Percentiles rank a stretch among this genome's conserved stretches.
These are phyloP conservation scores for Syngnathus scovelli DNA, from an alignment of 2,113 vertebrate genomes.

Conservation along the genomic window DNA sequence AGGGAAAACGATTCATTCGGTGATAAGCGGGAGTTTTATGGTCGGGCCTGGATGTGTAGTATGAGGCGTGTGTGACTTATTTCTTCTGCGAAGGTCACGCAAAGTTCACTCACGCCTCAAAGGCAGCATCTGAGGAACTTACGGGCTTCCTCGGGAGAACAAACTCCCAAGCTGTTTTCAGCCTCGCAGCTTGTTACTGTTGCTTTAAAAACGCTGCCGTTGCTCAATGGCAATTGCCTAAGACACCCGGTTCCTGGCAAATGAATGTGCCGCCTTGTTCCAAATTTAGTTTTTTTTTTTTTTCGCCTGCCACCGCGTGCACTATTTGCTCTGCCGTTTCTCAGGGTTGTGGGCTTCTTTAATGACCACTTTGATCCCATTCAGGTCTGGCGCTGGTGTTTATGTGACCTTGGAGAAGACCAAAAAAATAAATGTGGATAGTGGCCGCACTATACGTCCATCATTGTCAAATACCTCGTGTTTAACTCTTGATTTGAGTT, in stretches of 20 bases:
- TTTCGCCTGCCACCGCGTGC: slow-evolving; percentile 49
- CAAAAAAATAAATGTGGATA: slow-evolving; percentile 7
- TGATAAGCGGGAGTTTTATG: not conserved
- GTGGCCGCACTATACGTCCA: not conserved
- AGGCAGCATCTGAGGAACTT: not conserved
- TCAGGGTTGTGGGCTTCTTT: slow-evolving; percentile 70
- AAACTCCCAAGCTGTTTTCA: slow-evolving; percentile 7
- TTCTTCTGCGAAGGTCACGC: not conserved
- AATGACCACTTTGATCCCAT: slow-evolving; percentile 71
- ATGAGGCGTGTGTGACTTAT: not conserved
- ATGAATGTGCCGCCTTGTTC: slow-evolving; percentile 71
- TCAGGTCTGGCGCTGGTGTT: slow-evolving; percentile 66
- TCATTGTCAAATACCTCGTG: not conserved
- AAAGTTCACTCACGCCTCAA: slow-evolving; percentile 9
- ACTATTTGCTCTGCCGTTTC: slow-evolving; percentile 68
- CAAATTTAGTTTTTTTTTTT: slow-evolving; percentile 61
- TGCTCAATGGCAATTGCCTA: slow-evolving; percentile 62
- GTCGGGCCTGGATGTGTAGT: not conserved
- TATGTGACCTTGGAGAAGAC: slow-evolving; percentile 55
- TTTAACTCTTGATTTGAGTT: not conserved
- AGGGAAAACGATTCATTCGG: not conserved
- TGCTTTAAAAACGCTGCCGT: slow-evolving; percentile 41
- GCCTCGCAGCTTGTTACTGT: slow-evolving; percentile 23
- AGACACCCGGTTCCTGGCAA: slow-evolving; percentile 64
- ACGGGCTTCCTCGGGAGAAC: not conserved